These are phyloP conservation scores for Xylophagus ater DNA, from an alignment of 2,888 invertebrate genomes.

Conservation along the genomic window DNA sequence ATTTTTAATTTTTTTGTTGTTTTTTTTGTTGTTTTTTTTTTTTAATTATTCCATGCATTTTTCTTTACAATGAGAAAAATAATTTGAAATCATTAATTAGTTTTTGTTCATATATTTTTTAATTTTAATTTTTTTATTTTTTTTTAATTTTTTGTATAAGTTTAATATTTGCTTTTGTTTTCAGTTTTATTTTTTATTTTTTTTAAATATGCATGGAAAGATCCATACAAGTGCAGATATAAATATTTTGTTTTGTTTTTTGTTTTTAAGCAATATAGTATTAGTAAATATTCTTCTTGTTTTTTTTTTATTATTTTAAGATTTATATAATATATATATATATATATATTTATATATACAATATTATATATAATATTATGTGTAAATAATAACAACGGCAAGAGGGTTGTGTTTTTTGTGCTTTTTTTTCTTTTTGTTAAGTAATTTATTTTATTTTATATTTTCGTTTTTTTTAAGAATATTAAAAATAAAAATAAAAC, in stretches of 20 bases:
- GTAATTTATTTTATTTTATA: too few species aligned
- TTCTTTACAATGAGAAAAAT: conserved; percentile 14
- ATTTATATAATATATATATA: too few species aligned
- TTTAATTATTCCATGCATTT: conserved; percentile 16
- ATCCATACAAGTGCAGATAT: too few species aligned
- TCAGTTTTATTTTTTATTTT: conserved; percentile 1
- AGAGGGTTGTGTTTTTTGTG: too few species aligned
- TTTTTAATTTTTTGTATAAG: conserved; percentile 4
- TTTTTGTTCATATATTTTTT: conserved; percentile 3
- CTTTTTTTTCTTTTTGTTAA: too few species aligned
- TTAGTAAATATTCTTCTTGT: not conserved
- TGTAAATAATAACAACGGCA: too few species aligned
- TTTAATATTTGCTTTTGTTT: conserved; percentile 1
- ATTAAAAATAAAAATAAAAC: too few species aligned
- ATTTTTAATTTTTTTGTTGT: conserved; percentile 8
- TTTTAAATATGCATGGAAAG: conserved; percentile 7
- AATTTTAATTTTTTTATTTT: conserved; percentile 1
- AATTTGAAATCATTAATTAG: conserved; percentile 1
- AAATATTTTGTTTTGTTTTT: conserved; percentile 4
- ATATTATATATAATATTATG: too few species aligned
- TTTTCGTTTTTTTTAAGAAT: too few species aligned
- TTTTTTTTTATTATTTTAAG: too few species aligned
- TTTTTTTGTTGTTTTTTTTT: conserved; percentile 8
- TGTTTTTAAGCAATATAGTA: conserved; percentile 6
- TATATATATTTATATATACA: too few species aligned